These are phyloP conservation scores for Plecturocebus donacophilus DNA, from an alignment of 2,113 vertebrate species.

Conservation along the genomic window DNA sequence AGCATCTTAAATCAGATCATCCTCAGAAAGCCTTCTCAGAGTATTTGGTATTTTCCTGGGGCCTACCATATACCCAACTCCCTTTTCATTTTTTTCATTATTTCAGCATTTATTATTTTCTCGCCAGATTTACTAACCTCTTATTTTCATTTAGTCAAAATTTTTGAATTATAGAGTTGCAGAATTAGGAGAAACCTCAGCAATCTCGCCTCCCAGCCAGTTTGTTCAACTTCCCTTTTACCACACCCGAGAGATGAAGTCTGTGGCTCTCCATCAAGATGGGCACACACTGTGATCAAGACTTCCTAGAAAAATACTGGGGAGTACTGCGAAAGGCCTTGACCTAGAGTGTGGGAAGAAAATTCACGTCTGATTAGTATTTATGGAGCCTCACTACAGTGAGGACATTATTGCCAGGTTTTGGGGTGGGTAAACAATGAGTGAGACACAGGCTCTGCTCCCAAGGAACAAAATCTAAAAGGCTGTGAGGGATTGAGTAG, in stretches of 20 bases:
- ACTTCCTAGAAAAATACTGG: neutral
- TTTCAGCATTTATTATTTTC: neutral
- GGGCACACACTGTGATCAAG: neutral
- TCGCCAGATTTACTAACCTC: neutral
- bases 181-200: neutral
- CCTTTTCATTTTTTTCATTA: slow-evolving; percentile 1
- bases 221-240: neutral
- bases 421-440: neutral
- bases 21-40: neutral
- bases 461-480: neutral
- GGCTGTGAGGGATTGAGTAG: neutral
- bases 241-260: neutral
- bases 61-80: neutral
- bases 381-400: neutral
- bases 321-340: neutral
- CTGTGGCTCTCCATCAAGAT: neutral
- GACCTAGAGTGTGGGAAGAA: neutral
- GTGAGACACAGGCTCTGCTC: neutral
- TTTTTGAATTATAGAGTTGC: slow-evolving; percentile 20
- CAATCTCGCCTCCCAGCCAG: neutral
- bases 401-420: neutral
- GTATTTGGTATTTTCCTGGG: neutral
- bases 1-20: neutral
- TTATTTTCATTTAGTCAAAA: slow-evolving; percentile 11
- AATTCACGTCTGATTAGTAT: neutral